A percentile compares a stretch with the other conserved stretches of the same genome.
These are phyloP conservation scores for Amia ocellicauda DNA, from an alignment of 2,113 vertebrate genomes.

Conservation along the genomic window DNA sequence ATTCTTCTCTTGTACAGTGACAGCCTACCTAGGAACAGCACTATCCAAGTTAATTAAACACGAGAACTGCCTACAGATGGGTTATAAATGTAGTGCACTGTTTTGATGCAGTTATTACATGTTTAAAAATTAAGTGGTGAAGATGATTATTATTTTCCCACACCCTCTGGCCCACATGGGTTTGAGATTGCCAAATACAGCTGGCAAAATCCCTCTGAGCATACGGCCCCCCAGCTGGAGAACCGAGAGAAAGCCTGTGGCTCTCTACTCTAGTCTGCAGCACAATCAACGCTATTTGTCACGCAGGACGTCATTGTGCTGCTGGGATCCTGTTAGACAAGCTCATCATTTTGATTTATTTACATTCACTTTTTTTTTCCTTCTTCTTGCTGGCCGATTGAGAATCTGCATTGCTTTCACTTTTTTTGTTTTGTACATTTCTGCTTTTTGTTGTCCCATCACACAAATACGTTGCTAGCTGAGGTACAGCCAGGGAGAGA, in stretches of 20 bases:
- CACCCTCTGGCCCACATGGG: conserved; percentile 26
- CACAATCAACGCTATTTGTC: neutral
- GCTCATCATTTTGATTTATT: neutral
- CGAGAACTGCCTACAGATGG: too few species aligned
- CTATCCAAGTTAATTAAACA: too few species aligned
- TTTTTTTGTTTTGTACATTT: neutral
- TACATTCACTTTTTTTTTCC: neutral
- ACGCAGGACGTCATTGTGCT: neutral
- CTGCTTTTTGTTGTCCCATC: neutral
- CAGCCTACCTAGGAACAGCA: too few species aligned
- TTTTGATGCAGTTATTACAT: too few species aligned
- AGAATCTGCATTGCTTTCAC: neutral
- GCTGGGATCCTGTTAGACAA: neutral
- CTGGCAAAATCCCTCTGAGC: conserved; percentile 31
- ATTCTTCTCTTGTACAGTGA: too few species aligned
- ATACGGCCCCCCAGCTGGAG: conserved; percentile 21
- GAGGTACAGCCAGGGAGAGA: neutral
- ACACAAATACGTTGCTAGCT: neutral
- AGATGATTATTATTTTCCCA: conserved; percentile 7
- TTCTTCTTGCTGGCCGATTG: neutral
- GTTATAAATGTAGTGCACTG: too few species aligned
- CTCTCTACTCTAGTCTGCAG: neutral
- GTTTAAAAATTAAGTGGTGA: too few species aligned
- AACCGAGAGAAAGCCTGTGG: conserved; percentile 3
- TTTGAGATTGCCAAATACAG: conserved; percentile 36